Conservation (phyloP, 2,113 vertebrate species). For the Tachuris rubrigastra region DNA sequence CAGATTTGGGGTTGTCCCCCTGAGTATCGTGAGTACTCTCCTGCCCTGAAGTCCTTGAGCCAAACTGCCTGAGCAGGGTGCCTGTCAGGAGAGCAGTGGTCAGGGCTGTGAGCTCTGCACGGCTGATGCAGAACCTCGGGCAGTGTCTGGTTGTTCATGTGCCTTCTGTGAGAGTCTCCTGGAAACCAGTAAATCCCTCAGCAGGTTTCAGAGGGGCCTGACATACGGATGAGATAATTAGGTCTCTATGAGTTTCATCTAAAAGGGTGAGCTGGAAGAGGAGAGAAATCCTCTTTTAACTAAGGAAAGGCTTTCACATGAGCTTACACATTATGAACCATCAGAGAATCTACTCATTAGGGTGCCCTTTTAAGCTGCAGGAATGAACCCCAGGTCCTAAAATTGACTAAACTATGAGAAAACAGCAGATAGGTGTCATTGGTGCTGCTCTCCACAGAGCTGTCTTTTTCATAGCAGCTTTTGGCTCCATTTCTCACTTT, state of each 20-base stretch:
- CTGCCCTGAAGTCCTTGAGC: not conserved
- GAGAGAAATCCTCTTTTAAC: not conserved
- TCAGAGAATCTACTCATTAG: not conserved
- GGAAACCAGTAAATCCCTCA: not conserved
- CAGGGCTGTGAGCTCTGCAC: not conserved
- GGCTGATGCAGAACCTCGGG: not conserved
- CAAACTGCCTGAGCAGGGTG: not conserved
- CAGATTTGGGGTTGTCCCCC: not conserved
- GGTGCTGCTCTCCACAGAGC: not conserved
- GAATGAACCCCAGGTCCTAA: not conserved
- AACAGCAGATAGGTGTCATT: rapidly evolving
- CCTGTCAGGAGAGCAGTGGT: not conserved
- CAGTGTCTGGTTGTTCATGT: not conserved
- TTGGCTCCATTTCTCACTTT: not conserved
- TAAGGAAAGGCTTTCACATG: not conserved
- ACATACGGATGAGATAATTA: conserved; percentile 25
- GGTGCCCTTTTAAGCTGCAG: not conserved
- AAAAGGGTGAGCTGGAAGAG: not conserved
- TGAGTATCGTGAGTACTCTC: not conserved
- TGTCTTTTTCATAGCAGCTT: not conserved
- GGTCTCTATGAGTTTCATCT: not conserved
- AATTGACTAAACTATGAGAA: not conserved
- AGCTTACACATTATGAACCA: not conserved
- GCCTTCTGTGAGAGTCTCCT: not conserved
- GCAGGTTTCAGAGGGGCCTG: not conserved